A percentile compares a stretch with the other conserved stretches of the same genome.
Conservation (phyloP, 2,888 invertebrate species). For the Polymixis flavicincta region DNA sequence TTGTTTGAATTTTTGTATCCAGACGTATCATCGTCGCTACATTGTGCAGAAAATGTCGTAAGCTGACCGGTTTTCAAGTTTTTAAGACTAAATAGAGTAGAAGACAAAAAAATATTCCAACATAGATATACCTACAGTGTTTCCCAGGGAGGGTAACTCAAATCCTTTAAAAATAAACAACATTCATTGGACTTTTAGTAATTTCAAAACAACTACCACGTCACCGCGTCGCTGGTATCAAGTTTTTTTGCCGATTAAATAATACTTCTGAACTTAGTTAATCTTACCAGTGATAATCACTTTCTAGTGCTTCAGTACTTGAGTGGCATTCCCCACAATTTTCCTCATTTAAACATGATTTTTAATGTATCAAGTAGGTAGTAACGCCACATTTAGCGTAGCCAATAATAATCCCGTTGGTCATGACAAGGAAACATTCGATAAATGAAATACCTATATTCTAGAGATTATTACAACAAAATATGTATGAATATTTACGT, state of each 20-base stretch:
- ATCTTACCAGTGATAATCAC: not conserved
- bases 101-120: not conserved
- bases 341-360: slow-evolving; percentile 11
- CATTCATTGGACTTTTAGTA: not conserved
- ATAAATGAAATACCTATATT: slow-evolving; percentile 36
- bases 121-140: not conserved
- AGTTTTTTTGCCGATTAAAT: not conserved
- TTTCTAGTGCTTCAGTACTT: slow-evolving; percentile 4
- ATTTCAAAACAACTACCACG: not conserved
- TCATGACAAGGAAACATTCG: slow-evolving; percentile 37
- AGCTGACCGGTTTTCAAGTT: not conserved
- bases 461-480: slow-evolving; percentile 16
- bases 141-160: not conserved
- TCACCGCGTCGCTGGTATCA: not conserved
- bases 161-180: not conserved
- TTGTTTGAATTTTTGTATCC: not conserved
- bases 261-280: not conserved
- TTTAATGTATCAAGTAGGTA: slow-evolving; percentile 12
- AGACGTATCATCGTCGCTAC: not conserved
- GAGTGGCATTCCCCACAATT: slow-evolving; percentile 5
- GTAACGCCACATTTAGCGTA: slow-evolving; percentile 26
- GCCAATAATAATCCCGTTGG: slow-evolving; percentile 38
- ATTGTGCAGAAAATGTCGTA: not conserved
- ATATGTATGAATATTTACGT: slow-evolving; percentile 11
- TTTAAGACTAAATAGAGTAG: not conserved